Evolutionary conservation across 1,140 invertebrate species (phyloP).

Genomic region (Centruroides vittatus): DNA sequence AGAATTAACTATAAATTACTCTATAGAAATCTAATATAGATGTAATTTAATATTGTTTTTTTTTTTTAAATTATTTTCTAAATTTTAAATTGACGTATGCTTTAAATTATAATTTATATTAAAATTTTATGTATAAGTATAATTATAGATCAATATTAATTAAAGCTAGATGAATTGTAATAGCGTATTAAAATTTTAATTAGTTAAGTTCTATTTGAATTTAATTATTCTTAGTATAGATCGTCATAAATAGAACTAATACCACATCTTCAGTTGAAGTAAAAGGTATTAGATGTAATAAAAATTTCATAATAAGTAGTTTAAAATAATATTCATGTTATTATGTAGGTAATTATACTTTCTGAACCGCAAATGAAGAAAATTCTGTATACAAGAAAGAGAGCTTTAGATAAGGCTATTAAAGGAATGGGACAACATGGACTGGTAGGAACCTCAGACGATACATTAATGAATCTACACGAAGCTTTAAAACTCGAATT

Average conservation of each 20-base stretch:
- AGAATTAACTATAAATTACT: no score
- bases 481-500: conserved; percentile 49
- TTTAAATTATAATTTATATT: no score
- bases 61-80: no score
- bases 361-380: conserved; percentile 41
- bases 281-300: background rate
- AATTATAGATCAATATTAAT: no score
- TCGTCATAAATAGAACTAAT: no score
- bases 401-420: conserved; percentile 63
- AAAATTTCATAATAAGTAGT: background rate
- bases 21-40: no score
- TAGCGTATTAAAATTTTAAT: background rate
- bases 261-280: no score
- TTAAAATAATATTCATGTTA: background rate
- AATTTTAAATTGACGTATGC: no score
- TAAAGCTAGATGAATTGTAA: background rate
- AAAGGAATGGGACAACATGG: conserved; percentile 75
- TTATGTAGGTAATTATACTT: conserved; percentile 32
- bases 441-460: conserved; percentile 46
- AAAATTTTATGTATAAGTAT: no score
- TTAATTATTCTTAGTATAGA: background rate
- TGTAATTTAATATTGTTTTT: no score
- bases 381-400: conserved; percentile 44
- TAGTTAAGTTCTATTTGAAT: background rate
- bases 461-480: conserved; percentile 41